Percentiles rank a stretch among this genome's conserved stretches.
These are phyloP conservation scores for Hedychridium roseum DNA, from an alignment of 2,888 invertebrate species.

Conservation along the genomic window DNA sequence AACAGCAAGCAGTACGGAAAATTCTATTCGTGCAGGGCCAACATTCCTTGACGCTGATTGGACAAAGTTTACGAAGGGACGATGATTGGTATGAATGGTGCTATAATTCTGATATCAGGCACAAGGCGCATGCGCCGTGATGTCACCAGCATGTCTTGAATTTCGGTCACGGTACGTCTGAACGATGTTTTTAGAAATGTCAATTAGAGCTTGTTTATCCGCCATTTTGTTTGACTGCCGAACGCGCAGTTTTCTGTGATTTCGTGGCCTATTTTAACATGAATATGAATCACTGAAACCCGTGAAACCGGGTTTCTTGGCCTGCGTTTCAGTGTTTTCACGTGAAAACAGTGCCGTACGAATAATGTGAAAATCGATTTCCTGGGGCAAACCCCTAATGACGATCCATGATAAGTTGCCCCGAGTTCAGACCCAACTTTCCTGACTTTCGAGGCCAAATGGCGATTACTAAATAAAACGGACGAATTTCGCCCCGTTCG, in stretches of 20 bases:
- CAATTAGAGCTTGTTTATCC: conserved; percentile 50
- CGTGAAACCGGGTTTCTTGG: conserved; percentile 7
- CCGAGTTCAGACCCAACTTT: conserved; percentile 52
- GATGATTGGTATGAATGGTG: too few species aligned
- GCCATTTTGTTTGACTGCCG: conserved; percentile 52
- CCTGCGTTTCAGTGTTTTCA: conserved; percentile 2
- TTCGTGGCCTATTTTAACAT: conserved; percentile 43
- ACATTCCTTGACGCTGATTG: too few species aligned
- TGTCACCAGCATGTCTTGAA: background rate
- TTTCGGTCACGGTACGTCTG: conserved; percentile 1
- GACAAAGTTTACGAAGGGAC: too few species aligned
- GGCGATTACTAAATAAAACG: conserved; percentile 49
- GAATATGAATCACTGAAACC: conserved; percentile 26
- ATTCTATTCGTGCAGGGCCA: too few species aligned
- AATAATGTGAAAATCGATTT: conserved; percentile 15
- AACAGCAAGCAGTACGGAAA: too few species aligned
- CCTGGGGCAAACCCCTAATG: conserved; percentile 31
- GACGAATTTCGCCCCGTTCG: conserved; percentile 31
- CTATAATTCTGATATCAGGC: too few species aligned
- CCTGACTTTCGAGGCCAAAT: conserved; percentile 53
- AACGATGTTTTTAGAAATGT: conserved; percentile 40
- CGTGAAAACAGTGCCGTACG: background rate
- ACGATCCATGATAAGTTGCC: conserved; percentile 47
- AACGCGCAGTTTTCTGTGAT: conserved; percentile 40
- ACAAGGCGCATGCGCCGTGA: too few species aligned